A percentile compares a stretch with the other conserved stretches of the same genome.
phyloP scores from a whole-genome alignment of 2,113 vertebrate species.

The Leucoraja erinaceus region DNA sequence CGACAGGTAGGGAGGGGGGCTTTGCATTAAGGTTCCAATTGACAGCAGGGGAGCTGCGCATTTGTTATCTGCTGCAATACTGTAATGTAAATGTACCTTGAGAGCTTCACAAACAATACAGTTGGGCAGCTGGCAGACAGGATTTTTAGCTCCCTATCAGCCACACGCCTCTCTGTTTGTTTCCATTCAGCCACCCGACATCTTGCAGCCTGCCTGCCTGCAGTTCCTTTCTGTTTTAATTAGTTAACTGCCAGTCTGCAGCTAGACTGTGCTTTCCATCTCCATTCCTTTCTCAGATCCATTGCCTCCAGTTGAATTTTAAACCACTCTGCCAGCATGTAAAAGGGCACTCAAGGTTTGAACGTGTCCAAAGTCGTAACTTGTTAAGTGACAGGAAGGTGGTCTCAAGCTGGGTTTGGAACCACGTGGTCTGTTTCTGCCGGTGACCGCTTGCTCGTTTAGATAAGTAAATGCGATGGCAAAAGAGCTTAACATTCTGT shows the following conservation, averaged over 20 bases:
- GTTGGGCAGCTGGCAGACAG: background rate
- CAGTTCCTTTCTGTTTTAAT: background rate
- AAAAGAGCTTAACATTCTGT: background rate
- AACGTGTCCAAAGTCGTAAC: background rate
- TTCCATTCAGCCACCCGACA: background rate
- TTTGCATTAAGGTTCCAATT: background rate
- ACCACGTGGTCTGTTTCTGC: background rate
- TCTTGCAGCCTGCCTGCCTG: background rate
- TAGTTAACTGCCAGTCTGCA: background rate
- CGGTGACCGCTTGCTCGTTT: background rate
- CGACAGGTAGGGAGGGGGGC: background rate
- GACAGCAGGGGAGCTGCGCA: background rate
- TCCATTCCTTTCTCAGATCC: background rate
- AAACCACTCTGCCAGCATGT: background rate
- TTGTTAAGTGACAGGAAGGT: background rate
- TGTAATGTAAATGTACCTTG: constrained; percentile 16
- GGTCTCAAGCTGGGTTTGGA: background rate
- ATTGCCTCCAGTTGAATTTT: background rate
- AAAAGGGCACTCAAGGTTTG: background rate
- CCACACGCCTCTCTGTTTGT: background rate
- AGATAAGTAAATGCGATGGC: background rate
- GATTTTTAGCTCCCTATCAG: background rate
- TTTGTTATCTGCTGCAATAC: background rate
- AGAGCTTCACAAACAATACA: background rate
- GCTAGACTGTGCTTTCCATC: background rate